Conservation (phyloP, 2,113 vertebrate genomes). For the Vulpes lagopus region DNA sequence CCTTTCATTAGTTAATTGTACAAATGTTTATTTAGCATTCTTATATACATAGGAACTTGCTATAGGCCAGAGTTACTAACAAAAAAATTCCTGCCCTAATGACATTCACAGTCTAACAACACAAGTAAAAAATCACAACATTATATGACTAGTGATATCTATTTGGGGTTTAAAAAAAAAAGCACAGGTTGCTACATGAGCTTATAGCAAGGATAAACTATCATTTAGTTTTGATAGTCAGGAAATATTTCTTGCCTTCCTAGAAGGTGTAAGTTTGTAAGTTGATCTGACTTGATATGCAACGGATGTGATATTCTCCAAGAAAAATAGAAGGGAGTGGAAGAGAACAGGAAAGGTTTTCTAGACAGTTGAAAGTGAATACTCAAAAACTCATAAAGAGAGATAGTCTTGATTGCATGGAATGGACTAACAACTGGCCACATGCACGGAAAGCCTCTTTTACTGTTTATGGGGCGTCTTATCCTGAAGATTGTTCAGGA, state of each 20-base stretch:
- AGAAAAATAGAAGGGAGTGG: background rate
- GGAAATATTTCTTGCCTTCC: background rate
- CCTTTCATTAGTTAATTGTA: background rate
- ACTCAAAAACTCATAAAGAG: background rate
- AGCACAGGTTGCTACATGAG: background rate
- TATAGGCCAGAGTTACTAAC: background rate
- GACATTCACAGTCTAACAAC: background rate
- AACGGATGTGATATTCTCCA: background rate
- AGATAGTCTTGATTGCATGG: background rate
- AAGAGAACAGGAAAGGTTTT: background rate
- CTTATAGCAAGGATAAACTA: background rate
- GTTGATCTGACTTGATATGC: background rate
- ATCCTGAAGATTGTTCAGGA: background rate
- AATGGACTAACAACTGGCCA: background rate
- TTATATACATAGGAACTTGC: background rate
- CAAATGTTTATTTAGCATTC: background rate
- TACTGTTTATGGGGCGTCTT: background rate
- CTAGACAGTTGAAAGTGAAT: background rate
- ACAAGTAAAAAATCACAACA: background rate
- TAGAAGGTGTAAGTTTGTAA: background rate
- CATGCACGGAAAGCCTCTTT: background rate
- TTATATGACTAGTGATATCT: rapidly evolving
- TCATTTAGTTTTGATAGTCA: background rate
- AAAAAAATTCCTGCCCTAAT: background rate
- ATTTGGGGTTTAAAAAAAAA: too few species aligned